These are phyloP conservation scores for Morpho helenor DNA, from an alignment of 2,888 invertebrate species.

Conservation along the genomic window DNA sequence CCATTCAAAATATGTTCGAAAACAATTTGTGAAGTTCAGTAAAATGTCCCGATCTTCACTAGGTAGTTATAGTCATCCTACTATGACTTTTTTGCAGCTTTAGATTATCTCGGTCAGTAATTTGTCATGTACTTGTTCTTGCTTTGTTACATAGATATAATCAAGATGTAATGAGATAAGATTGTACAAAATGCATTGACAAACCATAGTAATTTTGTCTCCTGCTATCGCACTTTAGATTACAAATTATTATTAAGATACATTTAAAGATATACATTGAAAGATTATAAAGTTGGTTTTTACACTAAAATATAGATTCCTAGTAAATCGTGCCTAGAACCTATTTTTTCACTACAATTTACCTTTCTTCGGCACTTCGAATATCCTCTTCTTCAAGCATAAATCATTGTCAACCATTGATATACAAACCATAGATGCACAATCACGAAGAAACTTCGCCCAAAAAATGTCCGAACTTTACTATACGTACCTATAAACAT, in stretches of 20 bases:
- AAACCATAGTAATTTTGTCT: conserved; percentile 1
- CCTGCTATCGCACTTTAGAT: not conserved
- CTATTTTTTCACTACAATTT: no score
- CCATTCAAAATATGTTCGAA: not conserved
- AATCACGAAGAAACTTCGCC: no score
- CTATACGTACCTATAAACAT: no score
- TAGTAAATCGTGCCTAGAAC: no score
- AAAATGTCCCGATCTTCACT: not conserved
- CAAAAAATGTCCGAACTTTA: no score
- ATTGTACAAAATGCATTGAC: conserved; percentile 8
- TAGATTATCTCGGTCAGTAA: conserved; percentile 35
- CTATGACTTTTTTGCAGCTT: conserved; percentile 23
- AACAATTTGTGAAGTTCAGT: no score
- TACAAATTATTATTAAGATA: not conserved
- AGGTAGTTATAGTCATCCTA: not conserved
- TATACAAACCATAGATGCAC: no score
- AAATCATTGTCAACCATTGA: no score
- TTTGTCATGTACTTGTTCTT: conserved; percentile 18
- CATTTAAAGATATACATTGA: not conserved
- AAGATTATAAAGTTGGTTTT: no score
- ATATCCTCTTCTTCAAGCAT: no score
- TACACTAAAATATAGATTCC: no score
- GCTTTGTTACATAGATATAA: conserved; percentile 8
- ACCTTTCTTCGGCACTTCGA: no score
- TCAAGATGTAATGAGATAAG: conserved; percentile 10